Base-by-base conservation (phyloP, 2,888 invertebrate genomes). In the Torymus texanus region DNA sequence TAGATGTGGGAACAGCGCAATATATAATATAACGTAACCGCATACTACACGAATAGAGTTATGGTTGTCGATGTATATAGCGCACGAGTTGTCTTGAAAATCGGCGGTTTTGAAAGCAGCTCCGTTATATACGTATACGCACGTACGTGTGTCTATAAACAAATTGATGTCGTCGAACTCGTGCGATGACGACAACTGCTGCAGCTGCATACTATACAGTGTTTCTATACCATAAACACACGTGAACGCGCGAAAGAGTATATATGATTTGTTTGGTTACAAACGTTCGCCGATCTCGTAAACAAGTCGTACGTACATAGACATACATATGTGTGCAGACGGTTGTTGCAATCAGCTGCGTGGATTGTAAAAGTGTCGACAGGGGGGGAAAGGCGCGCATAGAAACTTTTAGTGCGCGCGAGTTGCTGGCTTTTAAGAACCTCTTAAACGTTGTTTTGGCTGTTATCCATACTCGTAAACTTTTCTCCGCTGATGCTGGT, bases 151-250 rank as follows among this genome's bases (percentile, higher is more conserved):
- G 18, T 21, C 21, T 55, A 62, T 62, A 72, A 62, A 63, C 53
- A 55, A 72, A 63, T 74, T 51, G 41, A 51, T 66, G 51, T 50
- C 58, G 65, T 2, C 2, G 21, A 21, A 21, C 74, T 66, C 41
- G 2, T 11, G 51, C 50, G 66, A 0, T 50, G 41, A 50, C 58
- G 21, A 65, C 24, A 58, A 65, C 53, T n/a, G 58, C 24, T 16
- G 41, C 41, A 29, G 29, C 29, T 29, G 29, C 29, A 29, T 41
- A 2, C 29, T n/a, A 29, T 5, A 41, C 41, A 41, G 41, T 41
- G 41, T 41, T 41, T 41, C 8, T 41, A 41, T 41, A 41, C 3
- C 5, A 29, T 8, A 41, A 1, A 21, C 41, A 41, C 10, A 41
- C 41, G 10, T 8, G 29, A 29, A 5, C 29, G 41, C 41, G 41